Percentiles rank a stretch among this genome's conserved stretches.
Conservation (phyloP, 2,888 invertebrate species). For the Philereme transversata region DNA sequence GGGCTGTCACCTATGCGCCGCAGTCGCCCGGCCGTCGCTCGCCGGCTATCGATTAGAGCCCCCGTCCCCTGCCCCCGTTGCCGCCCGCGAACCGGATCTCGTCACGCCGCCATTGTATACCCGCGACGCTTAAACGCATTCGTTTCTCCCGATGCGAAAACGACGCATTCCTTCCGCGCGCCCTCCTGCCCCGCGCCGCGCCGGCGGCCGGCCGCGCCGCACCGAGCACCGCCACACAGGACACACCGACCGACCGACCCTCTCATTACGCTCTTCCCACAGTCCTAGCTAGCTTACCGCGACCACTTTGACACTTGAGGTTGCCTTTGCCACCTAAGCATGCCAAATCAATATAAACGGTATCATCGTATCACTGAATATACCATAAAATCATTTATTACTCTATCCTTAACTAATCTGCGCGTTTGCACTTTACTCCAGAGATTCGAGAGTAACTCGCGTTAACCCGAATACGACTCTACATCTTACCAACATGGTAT, state of each 20-base stretch:
- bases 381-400: constrained; percentile 36
- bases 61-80: constrained; percentile 70
- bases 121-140: constrained; percentile 84
- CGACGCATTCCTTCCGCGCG: constrained; percentile 84
- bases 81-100: constrained; percentile 83
- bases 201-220: constrained; percentile 52
- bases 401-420: constrained; percentile 31
- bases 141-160: constrained; percentile 85
- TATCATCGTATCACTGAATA: constrained; percentile 35
- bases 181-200: constrained; percentile 64
- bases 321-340: neutral
- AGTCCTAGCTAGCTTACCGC: constrained; percentile 9
- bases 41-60: constrained; percentile 83
- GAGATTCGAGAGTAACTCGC: constrained; percentile 31
- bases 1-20: constrained; percentile 83
- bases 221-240: constrained; percentile 63
- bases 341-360: constrained; percentile 40
- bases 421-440: constrained; percentile 23
- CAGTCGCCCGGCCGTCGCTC: constrained; percentile 82
- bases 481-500: neutral
- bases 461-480: constrained; percentile 11
- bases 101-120: constrained; percentile 84
- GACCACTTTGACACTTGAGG: neutral
- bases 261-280: constrained; percentile 69
- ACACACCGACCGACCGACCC: constrained; percentile 56